Evolutionary conservation across 2,797 vertebrate genomes (phyloP), one percentile per base, ranked within the genome.

Genomic region (Danio aesculapii): DNA sequence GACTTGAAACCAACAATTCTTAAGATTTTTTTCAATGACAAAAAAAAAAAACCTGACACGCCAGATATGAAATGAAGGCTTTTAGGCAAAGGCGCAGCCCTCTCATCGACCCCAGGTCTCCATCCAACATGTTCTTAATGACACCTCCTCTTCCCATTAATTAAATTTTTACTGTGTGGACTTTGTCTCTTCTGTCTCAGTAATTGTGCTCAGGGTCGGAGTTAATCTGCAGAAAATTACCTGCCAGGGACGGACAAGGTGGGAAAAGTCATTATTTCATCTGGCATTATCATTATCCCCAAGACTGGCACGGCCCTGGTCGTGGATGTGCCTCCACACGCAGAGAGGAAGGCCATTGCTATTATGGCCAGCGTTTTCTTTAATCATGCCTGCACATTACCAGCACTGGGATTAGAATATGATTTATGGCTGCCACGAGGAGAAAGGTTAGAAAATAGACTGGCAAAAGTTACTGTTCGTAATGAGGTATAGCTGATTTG

Each of bases 171-270:
- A 76, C 21, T 64, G 21, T 77, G 84, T 77, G 68, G 81, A 85
- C 83, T 82, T 81, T 75, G 71, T 71, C 84, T 84, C 83, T 41
- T 53, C 77, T 81, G 61, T 79, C 77, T 50, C 39, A n/a, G 21
- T 77, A 84, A 81, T 75, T 81, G 81, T 53, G 57, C 74, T 67
- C 63, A 2, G 81, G 83, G 78, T 79, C 59, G 16, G 70, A 86
- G 85, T 83, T 86, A 85, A 87, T 89, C 86, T 86, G 62, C 79
- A 75, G 79, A 85, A 88, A 87, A 90, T 87, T 84, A 88, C 85
- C 67, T 71, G 75, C 59, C 72, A 81, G 64, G 77, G 74, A 71
- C 43, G 46, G 43, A 71, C 61, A 82, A 81, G 83, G 83, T 77
- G 80, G 59, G 61, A 84, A 83, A 86, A 84, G 77, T 84, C 84